Base-by-base conservation (phyloP, 2,797 vertebrate genomes). In the Cynodonichthys magdalenae region DNA sequence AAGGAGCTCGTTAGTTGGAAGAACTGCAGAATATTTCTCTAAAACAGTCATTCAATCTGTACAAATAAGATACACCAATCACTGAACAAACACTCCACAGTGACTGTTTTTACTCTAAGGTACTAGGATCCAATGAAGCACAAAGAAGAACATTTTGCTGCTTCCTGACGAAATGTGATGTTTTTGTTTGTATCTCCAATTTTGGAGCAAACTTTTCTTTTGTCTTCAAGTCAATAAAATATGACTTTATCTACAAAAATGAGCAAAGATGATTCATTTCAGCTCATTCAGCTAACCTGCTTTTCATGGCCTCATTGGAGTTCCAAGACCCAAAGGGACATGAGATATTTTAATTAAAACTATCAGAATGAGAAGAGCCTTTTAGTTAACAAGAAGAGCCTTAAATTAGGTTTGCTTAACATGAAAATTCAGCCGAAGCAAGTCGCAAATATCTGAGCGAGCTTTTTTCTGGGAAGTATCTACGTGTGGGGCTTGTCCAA, bases 291-390 rank as follows among this genome's bases (percentile, higher is more conserved):
- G 67, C 59, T 48, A 11, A 70, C 57, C 67, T 67, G 65, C 39
- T 69, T 53, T 47, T n/a, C 62, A 36, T 53, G 54, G 59, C 75
- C 71, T 79, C 56, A 70, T 64, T 65, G 42, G 71, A 59, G 62
- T 34, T 49, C 29, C 9, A 55, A 41, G 44, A 69, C 85, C 42
- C 82, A 36, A 45, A 71, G 27, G 84, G 63, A 66, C 29, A 50
- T 3, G 15, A 18, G n/a, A 59, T 34, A n/a, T 24, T 46, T 85
- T 91, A 87, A 89, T 89, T 89, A 87, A 80, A 79, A 50, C 49
- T 17, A 53, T 31, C 54, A 27, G 27, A 81, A 69, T 28, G 66
- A 75, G 66, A 27, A 4, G 15, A 71, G 54, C 19, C 54, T 61
- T 46, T 46, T 58, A 72, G 65, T 81, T 76, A 86, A 86, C 71